Percentiles rank a stretch among this genome's conserved stretches.
Conservation (phyloP, 2,113 vertebrate genomes). For the Petrocephalus zakoni region DNA sequence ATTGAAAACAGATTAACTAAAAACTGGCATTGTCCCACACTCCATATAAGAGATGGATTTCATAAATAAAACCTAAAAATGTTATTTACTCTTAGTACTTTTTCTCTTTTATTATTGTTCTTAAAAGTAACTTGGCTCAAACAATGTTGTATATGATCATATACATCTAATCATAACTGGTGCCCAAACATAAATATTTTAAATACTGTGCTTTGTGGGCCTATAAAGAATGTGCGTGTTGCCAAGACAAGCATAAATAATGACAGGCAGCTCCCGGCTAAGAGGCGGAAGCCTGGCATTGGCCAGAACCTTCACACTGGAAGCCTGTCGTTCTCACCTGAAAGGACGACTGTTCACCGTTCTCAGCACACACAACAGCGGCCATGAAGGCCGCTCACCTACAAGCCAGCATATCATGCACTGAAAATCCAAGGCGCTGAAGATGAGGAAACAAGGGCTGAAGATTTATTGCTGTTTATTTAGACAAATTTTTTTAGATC, state of each 20-base stretch:
- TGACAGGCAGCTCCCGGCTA: background rate
- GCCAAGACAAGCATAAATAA: background rate
- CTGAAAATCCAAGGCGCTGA: background rate
- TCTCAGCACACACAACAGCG: background rate
- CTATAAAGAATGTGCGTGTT: background rate
- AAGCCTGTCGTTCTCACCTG: background rate
- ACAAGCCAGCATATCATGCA: background rate
- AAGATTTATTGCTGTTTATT: background rate
- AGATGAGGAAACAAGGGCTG: background rate
- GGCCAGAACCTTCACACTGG: background rate
- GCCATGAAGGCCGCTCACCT: background rate
- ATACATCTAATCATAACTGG: background rate
- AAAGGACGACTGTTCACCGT: background rate
- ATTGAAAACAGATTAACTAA: background rate
- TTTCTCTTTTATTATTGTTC: background rate
- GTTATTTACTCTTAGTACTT: background rate
- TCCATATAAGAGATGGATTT: background rate
- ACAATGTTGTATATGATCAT: constrained; percentile 8
- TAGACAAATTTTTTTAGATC: background rate
- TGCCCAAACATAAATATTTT: constrained; percentile 7
- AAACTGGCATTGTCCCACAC: background rate
- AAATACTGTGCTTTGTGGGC: constrained; percentile 4
- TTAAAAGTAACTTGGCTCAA: background rate
- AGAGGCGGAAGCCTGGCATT: background rate
- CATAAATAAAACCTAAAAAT: background rate